Percentiles rank a stretch among this genome's conserved stretches.
phyloP scores from a whole-genome alignment of 2,888 invertebrate species.

The Gastrophysa polygoni region DNA sequence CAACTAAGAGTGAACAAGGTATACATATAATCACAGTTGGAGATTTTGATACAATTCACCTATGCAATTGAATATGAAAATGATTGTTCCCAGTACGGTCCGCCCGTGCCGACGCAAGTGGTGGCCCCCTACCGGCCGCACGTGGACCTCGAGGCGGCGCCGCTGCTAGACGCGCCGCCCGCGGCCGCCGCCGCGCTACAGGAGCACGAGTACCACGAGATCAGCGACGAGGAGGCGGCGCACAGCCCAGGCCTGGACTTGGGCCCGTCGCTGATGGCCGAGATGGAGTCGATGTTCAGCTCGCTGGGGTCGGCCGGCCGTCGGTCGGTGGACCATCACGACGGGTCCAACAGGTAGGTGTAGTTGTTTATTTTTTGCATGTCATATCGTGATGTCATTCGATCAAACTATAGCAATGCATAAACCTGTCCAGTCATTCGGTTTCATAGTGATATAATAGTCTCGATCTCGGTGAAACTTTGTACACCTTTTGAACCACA shows the following conservation, averaged over 20 bases:
- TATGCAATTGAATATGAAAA: no score
- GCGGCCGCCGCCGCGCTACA: constrained; percentile 55
- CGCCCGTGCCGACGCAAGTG: constrained; percentile 86
- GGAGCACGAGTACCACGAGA: constrained; percentile 83
- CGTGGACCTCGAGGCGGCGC: constrained; percentile 77
- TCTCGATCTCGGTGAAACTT: no score
- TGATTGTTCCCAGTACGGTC: constrained; percentile 64
- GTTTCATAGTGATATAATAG: no score
- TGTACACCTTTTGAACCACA: no score
- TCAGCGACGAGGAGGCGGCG: constrained; percentile 76
- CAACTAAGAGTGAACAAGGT: no score
- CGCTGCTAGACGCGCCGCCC: constrained; percentile 60
- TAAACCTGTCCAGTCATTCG: no score
- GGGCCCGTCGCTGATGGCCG: constrained; percentile 89
- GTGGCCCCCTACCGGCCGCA: constrained; percentile 89
- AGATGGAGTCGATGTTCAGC: constrained; percentile 87
- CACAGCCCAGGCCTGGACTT: constrained; percentile 70
- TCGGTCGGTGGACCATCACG: constrained; percentile 52
- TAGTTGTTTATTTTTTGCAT: neutral
- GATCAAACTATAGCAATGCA: no score
- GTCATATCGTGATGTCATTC: constrained; percentile 60
- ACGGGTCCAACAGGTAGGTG: constrained; percentile 30
- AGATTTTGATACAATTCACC: no score
- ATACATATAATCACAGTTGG: no score
- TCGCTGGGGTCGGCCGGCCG: constrained; percentile 56